Evolutionary conservation across 2,797 vertebrate genomes (phyloP), one percentile per base, ranked within the genome.

Genomic region (Anolis apletophallus): DNA sequence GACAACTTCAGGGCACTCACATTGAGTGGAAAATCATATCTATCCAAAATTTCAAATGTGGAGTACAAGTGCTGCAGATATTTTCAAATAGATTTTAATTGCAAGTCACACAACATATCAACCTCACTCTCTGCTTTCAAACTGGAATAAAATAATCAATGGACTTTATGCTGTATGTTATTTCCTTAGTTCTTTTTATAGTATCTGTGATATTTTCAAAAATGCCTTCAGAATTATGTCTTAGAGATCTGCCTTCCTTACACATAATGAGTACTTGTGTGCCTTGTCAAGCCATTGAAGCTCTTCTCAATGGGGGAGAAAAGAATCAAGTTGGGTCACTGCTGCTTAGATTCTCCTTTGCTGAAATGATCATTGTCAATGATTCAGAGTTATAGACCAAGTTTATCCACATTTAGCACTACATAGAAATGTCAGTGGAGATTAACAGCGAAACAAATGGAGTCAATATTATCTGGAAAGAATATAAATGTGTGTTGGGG

Each of bases 361-460:
- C 26, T 71, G 75, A 46, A 1, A 32, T 84, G 68, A 11, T 83
- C 26, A 21, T 32, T 5, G 19, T 85, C 68, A 80, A 23, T 9
- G 87, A 52, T 21, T 92, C 73, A 34, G 72, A 23, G 79, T 8
- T 29, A 9, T 52, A 88, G 34, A 46, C 3, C n/a, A 0, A 67
- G 12, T 84, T 3, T 81, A 32, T 83, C 84, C 1, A 29, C 10
- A 17, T 77, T 73, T 46, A 87, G 84, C 29, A 80, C 1, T 76
- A 85, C 19, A 89, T 40, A 55, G 32, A 87, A 89, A 88, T 26
- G 12, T 88, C 78, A 82, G 6, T 14, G 1, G 1, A 83, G 64
- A 90, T 75, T 83, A 87, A n/a, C 21, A 81, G 87, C 68, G 74
- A 91, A 82, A 86, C 1, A 16, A 86, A 89, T 85, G 12, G 2